Evolutionary conservation across 2,113 vertebrate genomes (phyloP).

Genomic region (Leucosticte australis): DNA sequence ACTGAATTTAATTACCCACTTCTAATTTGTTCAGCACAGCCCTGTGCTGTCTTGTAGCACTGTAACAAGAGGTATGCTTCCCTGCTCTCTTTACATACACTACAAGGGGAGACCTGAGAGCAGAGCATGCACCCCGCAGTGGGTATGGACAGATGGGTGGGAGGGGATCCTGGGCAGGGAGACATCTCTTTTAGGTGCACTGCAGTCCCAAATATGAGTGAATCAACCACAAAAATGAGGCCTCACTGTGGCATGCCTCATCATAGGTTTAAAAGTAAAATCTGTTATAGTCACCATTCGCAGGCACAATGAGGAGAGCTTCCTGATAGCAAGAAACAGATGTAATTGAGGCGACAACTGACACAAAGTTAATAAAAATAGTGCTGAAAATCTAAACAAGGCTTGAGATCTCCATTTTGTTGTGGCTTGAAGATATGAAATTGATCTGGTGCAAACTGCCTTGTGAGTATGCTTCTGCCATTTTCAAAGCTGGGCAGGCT

Average conservation of each 20-base stretch:
- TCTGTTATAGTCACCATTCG: not conserved
- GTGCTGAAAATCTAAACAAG: not conserved
- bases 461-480: not conserved
- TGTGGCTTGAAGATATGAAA: not conserved
- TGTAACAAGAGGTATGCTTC: not conserved
- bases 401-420: not conserved
- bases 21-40: not conserved
- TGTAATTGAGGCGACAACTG: not conserved
- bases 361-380: not conserved
- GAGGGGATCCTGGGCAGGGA: not conserved
- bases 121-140: not conserved
- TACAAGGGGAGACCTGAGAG: rapidly evolving
- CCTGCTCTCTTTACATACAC: rapidly evolving
- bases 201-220: not conserved
- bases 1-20: not conserved
- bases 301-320: not conserved
- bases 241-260: rapidly evolving
- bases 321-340: not conserved
- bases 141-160: rapidly evolving
- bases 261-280: not conserved
- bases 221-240: not conserved
- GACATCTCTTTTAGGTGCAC: not conserved
- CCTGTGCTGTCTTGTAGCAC: not conserved
- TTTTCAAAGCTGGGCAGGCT: not conserved
- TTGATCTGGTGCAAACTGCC: not conserved